Percentiles rank a stretch among this genome's conserved stretches.
Evolutionary conservation across 2,113 vertebrate genomes (phyloP).

Genomic region (Paralichthys olivaceus): DNA sequence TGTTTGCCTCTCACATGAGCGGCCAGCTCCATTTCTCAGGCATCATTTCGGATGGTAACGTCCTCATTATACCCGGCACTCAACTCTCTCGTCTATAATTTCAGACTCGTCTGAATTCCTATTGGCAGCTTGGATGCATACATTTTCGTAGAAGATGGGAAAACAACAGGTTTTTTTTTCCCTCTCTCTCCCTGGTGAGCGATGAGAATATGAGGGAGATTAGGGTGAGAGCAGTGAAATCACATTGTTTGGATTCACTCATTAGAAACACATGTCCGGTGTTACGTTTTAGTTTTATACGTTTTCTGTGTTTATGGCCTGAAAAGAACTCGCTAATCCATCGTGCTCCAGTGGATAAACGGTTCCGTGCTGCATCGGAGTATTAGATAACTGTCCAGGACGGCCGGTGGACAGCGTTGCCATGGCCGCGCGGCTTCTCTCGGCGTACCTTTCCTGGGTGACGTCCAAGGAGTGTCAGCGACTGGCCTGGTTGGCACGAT

Average conservation of each 20-base stretch:
- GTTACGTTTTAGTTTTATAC: background rate
- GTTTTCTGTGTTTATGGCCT: background rate
- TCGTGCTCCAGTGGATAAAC: background rate
- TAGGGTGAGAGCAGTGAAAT: slow-evolving; percentile 27
- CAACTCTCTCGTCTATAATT: slow-evolving; percentile 62
- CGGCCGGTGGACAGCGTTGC: slow-evolving; percentile 50
- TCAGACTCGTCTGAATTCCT: slow-evolving; percentile 71
- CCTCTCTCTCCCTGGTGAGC: slow-evolving; percentile 34
- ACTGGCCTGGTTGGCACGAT: slow-evolving; percentile 72
- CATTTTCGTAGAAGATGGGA: slow-evolving; percentile 58
- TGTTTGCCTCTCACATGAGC: slow-evolving; percentile 53
- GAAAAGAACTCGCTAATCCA: background rate
- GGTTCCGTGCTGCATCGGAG: background rate
- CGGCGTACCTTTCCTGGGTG: slow-evolving; percentile 66
- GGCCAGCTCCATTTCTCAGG: slow-evolving; percentile 59
- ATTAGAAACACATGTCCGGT: slow-evolving; percentile 36
- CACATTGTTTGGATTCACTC: slow-evolving; percentile 37
- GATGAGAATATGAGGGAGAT: slow-evolving; percentile 47
- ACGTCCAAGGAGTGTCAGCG: slow-evolving; percentile 66
- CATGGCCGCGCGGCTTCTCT: slow-evolving; percentile 54
- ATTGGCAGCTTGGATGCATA: slow-evolving; percentile 66
- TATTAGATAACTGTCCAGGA: slow-evolving; percentile 30
- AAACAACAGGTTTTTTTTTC: slow-evolving; percentile 28
- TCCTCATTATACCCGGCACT: slow-evolving; percentile 68
- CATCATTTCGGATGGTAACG: slow-evolving; percentile 53